Base-by-base conservation (phyloP, 1,140 invertebrate genomes). In the Eupeodes corollae region DNA sequence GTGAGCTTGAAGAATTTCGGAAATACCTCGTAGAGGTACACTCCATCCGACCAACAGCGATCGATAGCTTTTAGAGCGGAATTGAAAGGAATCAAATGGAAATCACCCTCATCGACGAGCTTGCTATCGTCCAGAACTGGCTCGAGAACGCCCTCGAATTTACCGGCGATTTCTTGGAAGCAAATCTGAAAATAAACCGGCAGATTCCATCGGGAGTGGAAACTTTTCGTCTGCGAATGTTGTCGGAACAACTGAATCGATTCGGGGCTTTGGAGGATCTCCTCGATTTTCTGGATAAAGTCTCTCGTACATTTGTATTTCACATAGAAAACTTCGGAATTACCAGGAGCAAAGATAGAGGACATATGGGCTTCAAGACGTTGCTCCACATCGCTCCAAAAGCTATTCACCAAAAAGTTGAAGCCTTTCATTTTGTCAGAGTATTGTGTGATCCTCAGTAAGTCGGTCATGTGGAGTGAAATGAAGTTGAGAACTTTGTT, bases 141-240 rank as follows among this genome's bases (percentile, higher is more conserved):
- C 30, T 61, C 61, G 31, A 65, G 46, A 12, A 51, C 45, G 1
- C 49, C 49, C 45, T 70, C 68, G 42, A 83, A 71, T 11, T 57
- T 64, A 52, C 82, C 80, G 41, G 84, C 88, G 63, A 94, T 88
- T 74, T 93, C 88, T 76, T 93, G 89, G 74, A 91, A 87, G 52
- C 83, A 74, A 58, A 96, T 91, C 74, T 96, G 91, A 71, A 91
- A 96, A 68, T 97, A 95, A 14, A 97, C 89, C 30, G 90, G 85
- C 21, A 96, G 74, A 72, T 94, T 95, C 88, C 92, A 97, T 57
- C 86, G 84, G 47, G 80, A 78, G 42, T 89, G 73, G 68, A 94
- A 91, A 40, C 73, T 75, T 56, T 78, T 77, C 52, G 81, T 84
- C 48, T 82, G 80, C 21, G 73, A 62, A 62, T 85, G 79, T 50